These are phyloP conservation scores for Arizona elegans DNA, from an alignment of 2,113 vertebrate genomes.

Conservation along the genomic window DNA sequence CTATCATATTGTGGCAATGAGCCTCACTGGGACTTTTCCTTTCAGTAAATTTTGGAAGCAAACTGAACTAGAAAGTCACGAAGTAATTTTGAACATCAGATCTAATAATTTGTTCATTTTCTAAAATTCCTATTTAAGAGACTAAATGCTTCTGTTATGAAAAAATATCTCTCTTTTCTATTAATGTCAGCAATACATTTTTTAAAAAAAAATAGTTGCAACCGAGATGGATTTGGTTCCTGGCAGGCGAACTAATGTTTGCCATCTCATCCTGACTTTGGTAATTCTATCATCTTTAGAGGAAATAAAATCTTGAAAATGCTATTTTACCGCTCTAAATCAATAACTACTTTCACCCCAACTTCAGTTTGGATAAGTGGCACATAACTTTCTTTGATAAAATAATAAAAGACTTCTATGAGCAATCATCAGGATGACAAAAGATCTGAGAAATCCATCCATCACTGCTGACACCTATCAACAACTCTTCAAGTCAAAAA, in stretches of 20 bases:
- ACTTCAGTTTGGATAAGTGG: constrained; percentile 55
- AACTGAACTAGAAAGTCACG: background rate
- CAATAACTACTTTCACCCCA: constrained; percentile 27
- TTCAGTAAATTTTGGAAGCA: background rate
- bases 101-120: background rate
- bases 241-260: background rate
- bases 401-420: constrained; percentile 69
- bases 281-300: background rate
- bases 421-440: constrained; percentile 69
- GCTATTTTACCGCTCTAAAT: background rate
- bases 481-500: constrained; percentile 60
- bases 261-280: background rate
- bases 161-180: background rate
- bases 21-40: background rate
- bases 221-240: background rate
- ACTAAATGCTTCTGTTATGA: background rate
- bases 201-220: background rate
- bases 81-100: background rate
- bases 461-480: constrained; percentile 63
- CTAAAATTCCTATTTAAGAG: background rate
- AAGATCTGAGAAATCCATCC: constrained; percentile 68
- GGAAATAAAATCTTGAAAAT: constrained; percentile 38
- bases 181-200: background rate
- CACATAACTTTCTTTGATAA: constrained; percentile 65
- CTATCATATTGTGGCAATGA: background rate